Base-by-base conservation (phyloP, 35 echinoderm and acorn worm species). In the Heliocidaris tuberculata region DNA sequence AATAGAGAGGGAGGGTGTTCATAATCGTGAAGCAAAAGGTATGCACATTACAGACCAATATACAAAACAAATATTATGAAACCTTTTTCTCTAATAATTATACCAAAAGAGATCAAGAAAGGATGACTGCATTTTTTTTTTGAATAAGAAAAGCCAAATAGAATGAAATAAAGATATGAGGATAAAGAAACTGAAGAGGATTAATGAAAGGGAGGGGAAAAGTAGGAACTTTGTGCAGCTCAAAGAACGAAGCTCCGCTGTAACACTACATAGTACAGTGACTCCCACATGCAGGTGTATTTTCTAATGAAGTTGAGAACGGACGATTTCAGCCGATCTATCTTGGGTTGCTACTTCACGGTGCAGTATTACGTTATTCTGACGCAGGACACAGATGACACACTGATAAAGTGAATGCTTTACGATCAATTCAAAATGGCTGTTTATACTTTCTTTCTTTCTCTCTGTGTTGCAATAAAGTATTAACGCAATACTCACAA, bases 311-410 rank as follows among this genome's bases (percentile, higher is more conserved):
- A 93, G 91, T 59, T 93, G 50, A 59, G 48, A 52, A 93, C 91
- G 91, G 91, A 59, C 91, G 91, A 93, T 93, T 93, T 93, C 91
- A 93, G 50, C 91, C 91, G 47, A 93, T 93, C 91, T 93, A 93
- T 93, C 91, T 93, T 93, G n/a, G 91, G 91, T 93, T 93, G 50
- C 30, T 30, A 93, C 91, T 93, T 93, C 91, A 93, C 50, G 91
- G 91, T 59, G 29, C 15, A 59, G 31, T 13, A 59, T 93, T 49
- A 48, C 50, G 91, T 93, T 48, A 48, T 56, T 48, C 16, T 93
- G 91, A 93, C 91, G 65, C 87, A 89, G 8, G 87, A 89, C 87
- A 89, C 31, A 31, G 1, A 47, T 89, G 30, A 21, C 87, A 89
- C 19, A 78, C 50, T 8, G 50, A 10, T 52, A 21, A 78, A 78